Conservation (phyloP, 2,888 invertebrate genomes). For the Dyspetes luteomarginatus region DNA sequence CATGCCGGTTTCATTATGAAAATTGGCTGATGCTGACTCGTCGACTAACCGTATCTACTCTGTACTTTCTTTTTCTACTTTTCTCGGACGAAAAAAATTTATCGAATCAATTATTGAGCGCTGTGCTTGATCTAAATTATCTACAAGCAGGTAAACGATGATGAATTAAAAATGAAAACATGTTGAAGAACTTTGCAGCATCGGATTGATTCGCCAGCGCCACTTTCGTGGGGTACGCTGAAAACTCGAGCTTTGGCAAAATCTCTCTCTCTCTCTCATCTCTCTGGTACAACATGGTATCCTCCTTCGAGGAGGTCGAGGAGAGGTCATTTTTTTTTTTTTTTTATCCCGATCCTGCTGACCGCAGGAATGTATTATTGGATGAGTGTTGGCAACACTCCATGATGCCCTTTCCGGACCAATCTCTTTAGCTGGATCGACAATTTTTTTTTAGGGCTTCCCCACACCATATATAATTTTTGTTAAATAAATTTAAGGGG, state of each 20-base stretch:
- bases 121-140: too few relatives aligned
- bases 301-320: conserved; percentile 55
- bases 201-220: too few relatives aligned
- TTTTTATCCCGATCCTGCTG: conserved; percentile 33
- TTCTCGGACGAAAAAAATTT: too few relatives aligned
- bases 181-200: too few relatives aligned
- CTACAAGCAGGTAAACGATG: too few relatives aligned
- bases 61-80: too few relatives aligned
- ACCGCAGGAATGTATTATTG: conserved; percentile 62
- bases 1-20: background rate
- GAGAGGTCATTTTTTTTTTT: conserved; percentile 62
- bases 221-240: too few relatives aligned
- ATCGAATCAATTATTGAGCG: too few relatives aligned
- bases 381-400: conserved; percentile 53
- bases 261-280: too few relatives aligned
- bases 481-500: background rate
- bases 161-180: too few relatives aligned
- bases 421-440: conserved; percentile 52
- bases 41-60: background rate
- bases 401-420: conserved; percentile 55
- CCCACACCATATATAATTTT: conserved; percentile 30
- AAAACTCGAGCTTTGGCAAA: too few relatives aligned
- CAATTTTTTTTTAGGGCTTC: conserved; percentile 51
- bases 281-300: too few relatives aligned
- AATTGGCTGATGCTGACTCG: background rate